Percentiles rank a stretch among this genome's conserved stretches.
Evolutionary conservation across 1,140 invertebrate species (phyloP).

Genomic region (Eufriesea mexicana): DNA sequence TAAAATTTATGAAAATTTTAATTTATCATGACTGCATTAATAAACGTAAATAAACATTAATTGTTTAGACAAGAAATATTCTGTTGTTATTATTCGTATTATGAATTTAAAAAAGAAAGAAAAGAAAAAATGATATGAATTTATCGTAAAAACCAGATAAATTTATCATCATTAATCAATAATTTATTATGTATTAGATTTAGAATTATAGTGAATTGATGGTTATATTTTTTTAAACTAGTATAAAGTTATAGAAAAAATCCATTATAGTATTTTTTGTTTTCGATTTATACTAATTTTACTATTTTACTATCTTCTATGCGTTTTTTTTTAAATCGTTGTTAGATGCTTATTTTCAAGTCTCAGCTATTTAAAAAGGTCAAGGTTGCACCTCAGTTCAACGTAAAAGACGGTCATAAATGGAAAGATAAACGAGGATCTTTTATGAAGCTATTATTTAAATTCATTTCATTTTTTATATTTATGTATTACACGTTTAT

Average conservation of each 20-base stretch:
- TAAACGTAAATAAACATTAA: no score
- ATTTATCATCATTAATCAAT: no score
- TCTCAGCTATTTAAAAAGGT: slow-evolving; percentile 16
- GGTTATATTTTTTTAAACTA: background rate
- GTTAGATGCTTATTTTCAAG: background rate
- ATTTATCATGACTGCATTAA: no score
- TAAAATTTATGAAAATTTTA: no score
- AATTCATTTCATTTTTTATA: background rate
- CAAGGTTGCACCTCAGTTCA: slow-evolving; percentile 19
- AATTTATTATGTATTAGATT: background rate
- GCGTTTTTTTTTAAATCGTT: background rate
- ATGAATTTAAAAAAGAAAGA: no score
- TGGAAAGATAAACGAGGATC: slow-evolving; percentile 1
- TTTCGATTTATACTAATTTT: background rate
- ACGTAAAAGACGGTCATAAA: slow-evolving; percentile 3
- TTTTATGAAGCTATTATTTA: background rate
- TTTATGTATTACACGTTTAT: background rate
- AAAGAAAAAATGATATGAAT: no score
- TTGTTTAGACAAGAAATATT: no score
- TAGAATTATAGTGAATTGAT: background rate
- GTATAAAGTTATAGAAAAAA: background rate
- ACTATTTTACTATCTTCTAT: background rate
- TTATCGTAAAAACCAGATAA: background rate
- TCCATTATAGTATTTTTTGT: background rate
- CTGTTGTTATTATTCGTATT: no score